Conservation (phyloP, 1,140 invertebrate species). For the Bombus difficillimus region DNA sequence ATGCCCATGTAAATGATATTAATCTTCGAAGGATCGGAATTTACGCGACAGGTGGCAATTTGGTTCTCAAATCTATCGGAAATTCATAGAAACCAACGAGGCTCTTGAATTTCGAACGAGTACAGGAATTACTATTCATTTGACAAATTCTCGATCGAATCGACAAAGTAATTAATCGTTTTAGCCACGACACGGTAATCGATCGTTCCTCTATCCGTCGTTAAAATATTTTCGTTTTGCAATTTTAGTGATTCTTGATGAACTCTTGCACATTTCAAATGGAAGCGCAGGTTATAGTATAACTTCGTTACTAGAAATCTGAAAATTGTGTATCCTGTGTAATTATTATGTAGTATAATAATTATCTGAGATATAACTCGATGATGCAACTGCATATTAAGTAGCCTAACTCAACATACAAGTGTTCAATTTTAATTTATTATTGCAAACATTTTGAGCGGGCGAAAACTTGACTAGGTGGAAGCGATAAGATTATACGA, state of each 20-base stretch:
- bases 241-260: not conserved
- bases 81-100: conserved; percentile 28
- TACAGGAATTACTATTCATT: not conserved
- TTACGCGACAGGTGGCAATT: conserved; percentile 57
- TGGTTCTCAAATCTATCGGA: conserved; percentile 35
- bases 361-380: not conserved
- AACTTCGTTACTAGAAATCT: not conserved
- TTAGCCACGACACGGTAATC: rapidly evolving
- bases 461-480: too few relatives aligned
- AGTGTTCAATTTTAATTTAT: not conserved
- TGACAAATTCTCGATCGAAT: conserved; percentile 15
- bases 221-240: too few relatives aligned
- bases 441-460: too few relatives aligned
- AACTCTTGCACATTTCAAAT: not conserved
- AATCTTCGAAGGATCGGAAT: conserved; percentile 48
- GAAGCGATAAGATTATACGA: too few relatives aligned
- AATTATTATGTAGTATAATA: not conserved
- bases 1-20: conserved; percentile 3
- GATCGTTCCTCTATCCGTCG: not conserved
- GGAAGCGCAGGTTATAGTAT: not conserved
- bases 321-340: not conserved
- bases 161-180: conserved; percentile 1
- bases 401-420: not conserved
- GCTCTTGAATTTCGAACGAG: conserved; percentile 23
- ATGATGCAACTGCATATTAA: not conserved